These are phyloP conservation scores for Rhizoglyphus robini DNA, from an alignment of 1,140 invertebrate species.

Conservation along the genomic window DNA sequence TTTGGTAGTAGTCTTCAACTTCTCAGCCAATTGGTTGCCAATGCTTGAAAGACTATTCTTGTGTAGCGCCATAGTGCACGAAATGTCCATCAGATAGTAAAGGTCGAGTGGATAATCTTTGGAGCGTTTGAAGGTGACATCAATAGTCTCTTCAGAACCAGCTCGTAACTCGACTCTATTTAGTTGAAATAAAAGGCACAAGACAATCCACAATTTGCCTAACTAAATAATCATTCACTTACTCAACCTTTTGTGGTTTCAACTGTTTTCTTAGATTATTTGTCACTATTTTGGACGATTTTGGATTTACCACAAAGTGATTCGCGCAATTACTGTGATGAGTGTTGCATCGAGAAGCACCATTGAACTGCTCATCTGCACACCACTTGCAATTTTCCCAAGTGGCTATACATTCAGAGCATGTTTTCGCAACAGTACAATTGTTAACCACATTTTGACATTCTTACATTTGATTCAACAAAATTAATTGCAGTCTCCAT, in stretches of 20 bases:
- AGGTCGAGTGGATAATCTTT: constrained; percentile 72
- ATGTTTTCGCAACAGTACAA: not conserved
- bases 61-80: constrained; percentile 57
- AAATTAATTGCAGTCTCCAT: too few relatives aligned
- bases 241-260: not conserved
- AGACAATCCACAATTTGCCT: too few relatives aligned
- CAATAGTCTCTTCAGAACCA: constrained; percentile 21
- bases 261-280: not conserved
- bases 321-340: not conserved
- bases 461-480: too few relatives aligned
- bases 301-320: not conserved
- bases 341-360: not conserved
- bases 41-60: constrained; percentile 40
- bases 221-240: too few relatives aligned
- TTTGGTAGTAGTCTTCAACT: constrained; percentile 65
- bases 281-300: not conserved
- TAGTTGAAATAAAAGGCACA: too few relatives aligned
- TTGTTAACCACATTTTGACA: not conserved
- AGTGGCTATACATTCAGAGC: constrained; percentile 2
- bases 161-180: not conserved
- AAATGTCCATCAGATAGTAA: constrained; percentile 74
- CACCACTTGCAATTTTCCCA: not conserved
- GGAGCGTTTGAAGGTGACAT: constrained; percentile 41
- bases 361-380: not conserved
- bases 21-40: constrained; percentile 31